phyloP scores from a whole-genome alignment of 92 coral and sea anemone species.

The Heteractis magnifica region DNA sequence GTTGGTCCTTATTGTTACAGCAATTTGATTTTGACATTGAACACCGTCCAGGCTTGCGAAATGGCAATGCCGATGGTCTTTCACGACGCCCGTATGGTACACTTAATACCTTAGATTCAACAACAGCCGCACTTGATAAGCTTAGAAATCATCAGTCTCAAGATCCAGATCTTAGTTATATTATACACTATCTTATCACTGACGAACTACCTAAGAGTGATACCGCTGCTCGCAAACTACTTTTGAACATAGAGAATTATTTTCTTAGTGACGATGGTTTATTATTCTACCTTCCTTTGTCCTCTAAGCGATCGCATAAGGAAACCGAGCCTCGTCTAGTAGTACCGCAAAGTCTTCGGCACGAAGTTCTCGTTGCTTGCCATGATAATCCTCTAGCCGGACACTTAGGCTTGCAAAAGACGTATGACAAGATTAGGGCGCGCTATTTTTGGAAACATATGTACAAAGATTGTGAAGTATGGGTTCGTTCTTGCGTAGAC shows the following conservation, averaged over 20 bases:
- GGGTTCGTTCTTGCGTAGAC: conserved; percentile 6
- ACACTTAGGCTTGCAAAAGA: conserved; percentile 8
- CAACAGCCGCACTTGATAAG: not conserved
- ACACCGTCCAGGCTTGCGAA: not conserved
- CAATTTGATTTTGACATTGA: not conserved
- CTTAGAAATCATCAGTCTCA: not conserved
- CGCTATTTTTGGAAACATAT: conserved; percentile 6
- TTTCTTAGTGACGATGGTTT: conserved; percentile 1
- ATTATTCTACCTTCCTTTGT: conserved; percentile 3
- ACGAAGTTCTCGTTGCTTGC: not conserved
- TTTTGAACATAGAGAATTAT: not conserved
- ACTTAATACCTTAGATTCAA: no score
- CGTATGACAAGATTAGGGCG: not conserved
- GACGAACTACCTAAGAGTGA: not conserved
- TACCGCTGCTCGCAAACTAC: conserved; percentile 2
- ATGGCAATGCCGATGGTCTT: not conserved
- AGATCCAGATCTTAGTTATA: not conserved
- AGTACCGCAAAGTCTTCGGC: not conserved
- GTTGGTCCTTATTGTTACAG: not conserved
- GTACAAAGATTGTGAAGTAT: conserved; percentile 5
- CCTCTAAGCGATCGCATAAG: not conserved
- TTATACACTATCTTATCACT: not conserved
- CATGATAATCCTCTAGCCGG: conserved; percentile 9
- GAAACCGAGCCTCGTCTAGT: not conserved
- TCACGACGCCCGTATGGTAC: not conserved